These are phyloP conservation scores for Porphyrio hochstetteri DNA, from an alignment of 2,113 vertebrate genomes.

Conservation along the genomic window DNA sequence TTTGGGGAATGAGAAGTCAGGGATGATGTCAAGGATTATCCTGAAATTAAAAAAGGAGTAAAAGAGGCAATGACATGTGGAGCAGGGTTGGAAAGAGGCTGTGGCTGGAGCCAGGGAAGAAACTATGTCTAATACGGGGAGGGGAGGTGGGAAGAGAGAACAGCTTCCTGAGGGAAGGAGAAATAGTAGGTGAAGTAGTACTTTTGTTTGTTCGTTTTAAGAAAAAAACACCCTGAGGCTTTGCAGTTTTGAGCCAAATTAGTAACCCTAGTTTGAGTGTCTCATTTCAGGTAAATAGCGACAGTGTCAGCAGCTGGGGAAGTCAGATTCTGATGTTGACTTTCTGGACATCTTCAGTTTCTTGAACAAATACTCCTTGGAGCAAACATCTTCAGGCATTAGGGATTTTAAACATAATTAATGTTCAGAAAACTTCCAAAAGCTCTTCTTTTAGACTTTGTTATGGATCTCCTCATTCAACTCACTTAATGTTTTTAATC, in stretches of 20 bases:
- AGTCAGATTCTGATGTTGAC: neutral
- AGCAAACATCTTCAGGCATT: neutral
- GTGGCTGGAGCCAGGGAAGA: neutral
- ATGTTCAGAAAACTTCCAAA: neutral
- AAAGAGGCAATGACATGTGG: neutral
- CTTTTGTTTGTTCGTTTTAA: neutral
- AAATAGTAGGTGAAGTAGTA: neutral
- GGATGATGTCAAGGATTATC: neutral
- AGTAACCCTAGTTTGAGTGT: neutral
- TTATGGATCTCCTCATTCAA: conserved; percentile 22
- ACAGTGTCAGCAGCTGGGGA: neutral
- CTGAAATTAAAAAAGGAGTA: neutral
- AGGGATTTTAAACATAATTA: neutral
- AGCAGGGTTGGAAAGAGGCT: neutral
- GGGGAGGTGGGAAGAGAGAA: neutral
- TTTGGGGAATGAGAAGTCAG: neutral
- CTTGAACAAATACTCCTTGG: neutral
- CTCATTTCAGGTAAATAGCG: neutral
- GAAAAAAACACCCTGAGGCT: neutral
- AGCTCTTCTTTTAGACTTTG: conserved; percentile 9
- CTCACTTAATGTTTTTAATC: conserved; percentile 16
- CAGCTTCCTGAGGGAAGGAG: neutral
- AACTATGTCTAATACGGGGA: neutral
- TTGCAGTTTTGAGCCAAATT: neutral
- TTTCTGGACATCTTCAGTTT: neutral